Evolutionary conservation across 2,113 vertebrate genomes (phyloP), one percentile per base, ranked within the genome.

Genomic region (Rynchops niger): DNA sequence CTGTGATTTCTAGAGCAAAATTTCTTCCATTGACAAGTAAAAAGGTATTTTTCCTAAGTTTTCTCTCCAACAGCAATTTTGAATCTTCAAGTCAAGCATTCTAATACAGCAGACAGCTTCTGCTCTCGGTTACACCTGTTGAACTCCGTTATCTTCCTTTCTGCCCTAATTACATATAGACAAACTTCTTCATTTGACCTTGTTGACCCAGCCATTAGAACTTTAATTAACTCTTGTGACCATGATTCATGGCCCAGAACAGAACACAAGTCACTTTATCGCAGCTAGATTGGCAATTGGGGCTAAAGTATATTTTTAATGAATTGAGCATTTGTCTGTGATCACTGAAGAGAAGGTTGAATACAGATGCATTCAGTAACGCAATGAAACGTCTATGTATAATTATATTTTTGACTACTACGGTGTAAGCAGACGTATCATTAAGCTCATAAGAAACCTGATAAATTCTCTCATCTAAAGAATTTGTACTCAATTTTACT

Each of bases 131-230:
- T 95, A 38, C 91, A 95, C 94, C 89, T 91, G 91, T 80, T 95
- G 94, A 82, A 90, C 71, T 87, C 89, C 83, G 91, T 92, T 87
- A 95, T 95, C 66, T 85, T 82, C 81, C 6, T 0, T 87, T 93
- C 91, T 87, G 40, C 58, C 49, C 70, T 92, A 95, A 94, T 95
- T 94, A 82, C 86, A 73, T 47, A 53, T 27, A 85, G 74, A 85
- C 86, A 95, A 95, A 86, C 58, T 93, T 86, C 82, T 85, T 91
- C 93, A 95, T 87, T 97, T 96, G 86, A 97, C 91, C 94, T 66
- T 9, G 26, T 30, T 91, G 93, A 87, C 97, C 87, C 78, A 70
- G 38, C 73, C 84, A 70, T 90, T 90, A 93, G 71, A 90, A 93
- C 87, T 93, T 95, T 90, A 97, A 85, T 95, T 96, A 96, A 95